Evolutionary conservation across 2,113 vertebrate species (phyloP), one percentile per base, ranked within the genome.

Genomic region (Hippocampus zosterae): DNA sequence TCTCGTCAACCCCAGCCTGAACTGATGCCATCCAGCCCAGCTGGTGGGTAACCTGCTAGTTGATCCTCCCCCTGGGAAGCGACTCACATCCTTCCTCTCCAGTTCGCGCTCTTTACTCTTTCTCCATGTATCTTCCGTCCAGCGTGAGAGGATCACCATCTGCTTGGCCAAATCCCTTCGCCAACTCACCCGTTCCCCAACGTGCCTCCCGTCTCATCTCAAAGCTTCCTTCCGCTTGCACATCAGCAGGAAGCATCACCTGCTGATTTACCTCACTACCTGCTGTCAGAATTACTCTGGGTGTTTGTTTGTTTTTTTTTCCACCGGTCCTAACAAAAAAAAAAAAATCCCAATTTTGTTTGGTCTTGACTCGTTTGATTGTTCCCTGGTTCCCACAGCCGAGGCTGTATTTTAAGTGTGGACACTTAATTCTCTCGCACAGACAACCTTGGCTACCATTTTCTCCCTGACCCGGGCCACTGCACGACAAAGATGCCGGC

Each of bases 191-290:
- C 55, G 23, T 15, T 57, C 21, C 59, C 63, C 41, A 25, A 8
- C 18, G 40, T 10, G 37, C 60, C 44, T 15, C 25, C 53, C 25
- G 9, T 37, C n/a, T 50, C 65, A 72, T 63, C 74, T 73, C 11
- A 61, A 69, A 75, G 27, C 68, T 76, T 70, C 74, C 68, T 71
- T 81, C 77, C 67, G 69, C 73, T 81, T 71, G 74, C 65, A 77
- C 69, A 65, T 64, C 46, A 25, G 78, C 79, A 84, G 84, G 87
- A 89, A 84, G 73, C 72, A 80, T 65, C 85, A 89, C 85, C 84
- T 88, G 85, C 82, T 16, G 57, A 63, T 53, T 84, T 79, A 79
- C 80, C 40, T 87, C 85, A 87, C 85, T 88, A 90, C 88, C 90
- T 85, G 76, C 74, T 71, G 69, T 72, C 69, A 78, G n/a, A 68